phyloP scores from a whole-genome alignment of 2,797 vertebrate genomes.

The Macrochelys suwanniensis region DNA sequence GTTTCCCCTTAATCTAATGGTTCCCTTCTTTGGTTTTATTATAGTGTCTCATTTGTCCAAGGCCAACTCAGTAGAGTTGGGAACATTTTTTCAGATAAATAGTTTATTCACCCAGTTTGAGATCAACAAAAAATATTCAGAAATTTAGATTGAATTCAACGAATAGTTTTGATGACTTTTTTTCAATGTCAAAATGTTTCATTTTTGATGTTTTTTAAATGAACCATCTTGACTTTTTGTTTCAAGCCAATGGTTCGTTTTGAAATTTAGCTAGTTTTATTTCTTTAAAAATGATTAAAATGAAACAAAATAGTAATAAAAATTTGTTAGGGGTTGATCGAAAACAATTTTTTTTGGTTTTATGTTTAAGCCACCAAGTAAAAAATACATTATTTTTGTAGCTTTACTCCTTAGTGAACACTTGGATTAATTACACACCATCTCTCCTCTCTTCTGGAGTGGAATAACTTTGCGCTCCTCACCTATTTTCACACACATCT shows the following conservation, averaged over 20 bases:
- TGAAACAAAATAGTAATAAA: not conserved
- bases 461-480: not conserved
- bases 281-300: not conserved
- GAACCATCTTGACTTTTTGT: not conserved
- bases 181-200: not conserved
- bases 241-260: not conserved
- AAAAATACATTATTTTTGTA: not conserved
- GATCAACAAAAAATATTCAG: not conserved
- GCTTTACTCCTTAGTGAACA: conserved; percentile 6
- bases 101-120: not conserved
- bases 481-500: not conserved
- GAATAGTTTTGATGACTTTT: not conserved
- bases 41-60: not conserved
- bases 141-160: not conserved
- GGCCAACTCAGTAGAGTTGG: not conserved
- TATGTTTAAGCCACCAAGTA: not conserved
- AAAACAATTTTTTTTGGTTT: not conserved
- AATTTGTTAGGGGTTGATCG: not conserved
- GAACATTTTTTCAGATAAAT: not conserved
- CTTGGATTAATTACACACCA: not conserved
- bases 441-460: not conserved
- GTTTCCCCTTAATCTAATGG: not conserved
- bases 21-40: not conserved
- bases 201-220: not conserved
- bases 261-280: not conserved